Evolutionary conservation across 2,797 vertebrate species (phyloP).

Genomic region (Esox lucius): DNA sequence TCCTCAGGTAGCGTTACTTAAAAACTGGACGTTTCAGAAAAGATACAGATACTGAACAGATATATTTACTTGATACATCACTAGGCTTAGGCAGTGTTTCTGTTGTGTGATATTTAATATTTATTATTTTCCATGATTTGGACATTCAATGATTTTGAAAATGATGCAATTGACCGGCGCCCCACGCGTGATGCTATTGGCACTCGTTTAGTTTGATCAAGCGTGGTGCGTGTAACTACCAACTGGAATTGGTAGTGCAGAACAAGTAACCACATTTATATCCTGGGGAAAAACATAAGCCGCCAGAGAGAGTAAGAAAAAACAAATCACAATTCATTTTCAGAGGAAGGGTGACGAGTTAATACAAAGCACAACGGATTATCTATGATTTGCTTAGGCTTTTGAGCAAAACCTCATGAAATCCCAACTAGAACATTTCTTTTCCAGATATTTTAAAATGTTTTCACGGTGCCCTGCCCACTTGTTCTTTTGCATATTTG

Average conservation of each 20-base stretch:
- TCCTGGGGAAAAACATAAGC: background rate
- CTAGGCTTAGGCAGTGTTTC: background rate
- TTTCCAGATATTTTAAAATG: background rate
- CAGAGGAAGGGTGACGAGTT: slow-evolving; percentile 1
- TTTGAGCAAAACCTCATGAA: slow-evolving; percentile 1
- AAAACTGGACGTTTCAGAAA: background rate
- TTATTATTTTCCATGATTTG: too few relatives aligned
- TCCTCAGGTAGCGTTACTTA: background rate
- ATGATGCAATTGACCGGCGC: background rate
- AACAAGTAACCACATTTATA: background rate
- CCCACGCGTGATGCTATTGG: background rate
- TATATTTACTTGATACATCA: background rate
- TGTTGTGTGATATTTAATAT: background rate
- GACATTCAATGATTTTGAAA: background rate
- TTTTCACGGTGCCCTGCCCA: background rate
- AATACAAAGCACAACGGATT: slow-evolving; percentile 2
- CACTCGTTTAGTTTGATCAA: background rate
- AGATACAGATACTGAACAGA: background rate
- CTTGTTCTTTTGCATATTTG: background rate
- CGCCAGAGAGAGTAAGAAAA: background rate
- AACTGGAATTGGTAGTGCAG: background rate
- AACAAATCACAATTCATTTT: background rate
- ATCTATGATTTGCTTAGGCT: background rate
- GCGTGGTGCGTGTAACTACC: background rate
- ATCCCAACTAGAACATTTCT: background rate